Conservation (phyloP, 37 sponge, comb jelly and placozoan species). For the Spongilla lacustris region DNA sequence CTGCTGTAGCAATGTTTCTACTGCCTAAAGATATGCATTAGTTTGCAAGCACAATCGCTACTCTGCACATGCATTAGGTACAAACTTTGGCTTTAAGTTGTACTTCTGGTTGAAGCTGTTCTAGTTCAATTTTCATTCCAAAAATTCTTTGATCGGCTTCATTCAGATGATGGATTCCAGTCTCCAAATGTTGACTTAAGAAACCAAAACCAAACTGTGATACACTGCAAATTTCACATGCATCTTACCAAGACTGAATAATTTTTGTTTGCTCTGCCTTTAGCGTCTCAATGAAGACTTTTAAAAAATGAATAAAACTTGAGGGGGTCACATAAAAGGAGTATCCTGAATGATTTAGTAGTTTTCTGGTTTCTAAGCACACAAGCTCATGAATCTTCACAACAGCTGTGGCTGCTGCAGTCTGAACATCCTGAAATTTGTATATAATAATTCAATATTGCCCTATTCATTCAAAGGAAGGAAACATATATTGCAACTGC, state of each 20-base stretch:
- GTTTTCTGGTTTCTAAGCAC: slow-evolving; percentile 8
- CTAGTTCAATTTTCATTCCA: slow-evolving; percentile 28
- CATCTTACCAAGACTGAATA: neutral
- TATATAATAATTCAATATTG: neutral
- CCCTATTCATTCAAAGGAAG: neutral
- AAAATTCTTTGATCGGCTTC: slow-evolving; percentile 19
- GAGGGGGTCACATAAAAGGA: slow-evolving; percentile 30
- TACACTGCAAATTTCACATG: too few species aligned
- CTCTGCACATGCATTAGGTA: neutral
- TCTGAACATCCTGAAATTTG: slow-evolving; percentile 10
- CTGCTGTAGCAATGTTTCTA: slow-evolving; percentile 15
- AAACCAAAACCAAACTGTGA: neutral
- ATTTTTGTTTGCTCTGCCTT: neutral
- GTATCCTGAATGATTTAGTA: neutral
- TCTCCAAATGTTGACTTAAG: slow-evolving; percentile 21
- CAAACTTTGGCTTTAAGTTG: slow-evolving; percentile 15
- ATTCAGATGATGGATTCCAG: slow-evolving; percentile 10
- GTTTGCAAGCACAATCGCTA: neutral
- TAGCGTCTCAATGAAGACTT: slow-evolving; percentile 1
- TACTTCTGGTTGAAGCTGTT: slow-evolving; percentile 31
- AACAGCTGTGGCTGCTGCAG: slow-evolving; percentile 3
- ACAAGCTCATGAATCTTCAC: slow-evolving; percentile 25
- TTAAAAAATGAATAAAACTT: slow-evolving; percentile 40
- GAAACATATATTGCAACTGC: too few species aligned
- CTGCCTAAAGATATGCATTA: slow-evolving; percentile 11